Evolutionary conservation across 2,888 invertebrate species (phyloP), one percentile per base, ranked within the genome.

Genomic region (Hemistola chrysoprasaria): DNA sequence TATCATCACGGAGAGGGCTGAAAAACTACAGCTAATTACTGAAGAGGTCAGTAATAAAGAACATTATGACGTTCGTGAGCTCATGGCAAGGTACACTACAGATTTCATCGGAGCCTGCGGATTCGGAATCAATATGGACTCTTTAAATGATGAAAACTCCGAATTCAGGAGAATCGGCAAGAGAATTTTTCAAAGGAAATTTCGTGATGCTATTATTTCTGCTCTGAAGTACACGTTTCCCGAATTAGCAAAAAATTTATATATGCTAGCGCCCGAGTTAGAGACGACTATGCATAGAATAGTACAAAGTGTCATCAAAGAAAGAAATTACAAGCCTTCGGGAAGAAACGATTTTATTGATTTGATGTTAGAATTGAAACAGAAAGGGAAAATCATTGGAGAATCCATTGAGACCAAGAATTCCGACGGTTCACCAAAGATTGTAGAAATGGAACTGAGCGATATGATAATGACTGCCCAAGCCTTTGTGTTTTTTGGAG

Each of bases 401-500:
- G 79, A 87, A 40, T 86, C 87, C 1, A 69, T 86, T 26, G 79
- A 81, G 53, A 44, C 40, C 1, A 79, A 64, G 38, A 69, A 78
- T 38, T 22, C 59, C 0, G 72, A 86, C 52, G 85, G 85, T 1
- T 51, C 71, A 8, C 66, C 81, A 1, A 74, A 75, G 61, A 60
- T 64, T 5, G 62, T 82, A 0, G 71, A 77, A 37, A 39, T 81
- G 31, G 79, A 83, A 62, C 46, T 85, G 38, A 74, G 65, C 40
- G 79, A 83, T 30, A 39, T 68, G 28, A 46, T 85, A 32, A 65
- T 87, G 63, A 73, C 73, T 6, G 83, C 87, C 1, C 87, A 86
- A 68, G 77, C 78, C 0, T 86, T 88, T 54, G 76, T 84, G 3
- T 87, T 87, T 50, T 87, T 88, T 28, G 87, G 78, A 8, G 90